A percentile compares a stretch with the other conserved stretches of the same genome.
phyloP scores from a whole-genome alignment of 2,113 vertebrate genomes.

The Paracanthobrama guichenoti region DNA sequence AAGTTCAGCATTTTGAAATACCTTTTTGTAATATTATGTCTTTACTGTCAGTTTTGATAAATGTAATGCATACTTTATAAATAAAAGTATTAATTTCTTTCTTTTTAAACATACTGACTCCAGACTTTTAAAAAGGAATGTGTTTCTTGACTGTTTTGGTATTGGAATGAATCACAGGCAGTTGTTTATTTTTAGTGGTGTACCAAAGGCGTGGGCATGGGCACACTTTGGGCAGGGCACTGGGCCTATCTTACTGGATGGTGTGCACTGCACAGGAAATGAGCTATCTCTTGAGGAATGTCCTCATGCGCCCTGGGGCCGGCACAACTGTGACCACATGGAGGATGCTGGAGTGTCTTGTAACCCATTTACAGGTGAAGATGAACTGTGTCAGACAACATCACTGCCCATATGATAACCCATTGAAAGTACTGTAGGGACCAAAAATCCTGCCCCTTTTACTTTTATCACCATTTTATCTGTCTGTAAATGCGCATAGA shows the following conservation, averaged over 20 bases:
- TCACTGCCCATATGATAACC: neutral
- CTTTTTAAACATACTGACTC: neutral
- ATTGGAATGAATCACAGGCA: neutral
- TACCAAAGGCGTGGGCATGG: slow-evolving; percentile 78
- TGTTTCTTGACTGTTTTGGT: neutral
- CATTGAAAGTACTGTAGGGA: neutral
- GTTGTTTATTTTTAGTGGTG: slow-evolving; percentile 71
- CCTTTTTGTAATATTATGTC: too few relatives aligned
- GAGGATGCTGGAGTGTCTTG: slow-evolving; percentile 83
- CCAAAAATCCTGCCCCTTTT: neutral
- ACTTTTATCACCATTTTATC: neutral
- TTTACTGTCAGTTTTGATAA: neutral
- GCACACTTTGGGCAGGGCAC: slow-evolving; percentile 76
- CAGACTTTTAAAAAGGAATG: neutral
- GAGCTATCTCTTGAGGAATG: slow-evolving; percentile 83
- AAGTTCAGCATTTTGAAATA: too few relatives aligned
- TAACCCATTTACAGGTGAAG: slow-evolving; percentile 73
- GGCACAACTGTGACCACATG: slow-evolving; percentile 81
- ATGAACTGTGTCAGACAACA: neutral
- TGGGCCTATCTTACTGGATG: slow-evolving; percentile 80
- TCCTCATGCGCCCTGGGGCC: slow-evolving; percentile 78
- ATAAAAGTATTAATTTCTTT: neutral
- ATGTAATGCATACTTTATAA: neutral
- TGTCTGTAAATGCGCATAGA: neutral
- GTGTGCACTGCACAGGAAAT: slow-evolving; percentile 80